Base-by-base conservation (phyloP, 2,113 vertebrate species). In the Cyanoderma ruficeps region DNA sequence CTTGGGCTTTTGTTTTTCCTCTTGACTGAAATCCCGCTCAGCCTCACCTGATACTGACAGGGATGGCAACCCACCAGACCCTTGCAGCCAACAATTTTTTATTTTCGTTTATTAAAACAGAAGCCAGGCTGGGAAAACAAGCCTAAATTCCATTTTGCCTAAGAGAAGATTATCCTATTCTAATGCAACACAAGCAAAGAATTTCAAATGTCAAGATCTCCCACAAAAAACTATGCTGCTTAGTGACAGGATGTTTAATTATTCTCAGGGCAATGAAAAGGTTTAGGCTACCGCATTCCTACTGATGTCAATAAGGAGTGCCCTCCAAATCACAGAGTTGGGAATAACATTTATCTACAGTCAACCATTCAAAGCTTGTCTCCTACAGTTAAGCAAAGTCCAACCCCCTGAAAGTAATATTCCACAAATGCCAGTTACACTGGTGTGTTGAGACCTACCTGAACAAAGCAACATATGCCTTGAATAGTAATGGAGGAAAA, bases 11-110 rank as follows among this genome's bases (percentile, higher is more conserved):
- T 89, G 56, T 87, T 94, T 94, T 88, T 69, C 83, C 90, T 96
- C 91, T 94, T 74, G 89, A 94, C 83, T 94, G 81, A 97, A 97
- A 96, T 92, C 88, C 94, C 86, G 80, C 89, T 96, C 91, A 94
- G 85, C 69, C 91, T 93, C 91, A 96, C 95, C 96, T 96, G 94
- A 95, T 83, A 87, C 53, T 69, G 87, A 93, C 91, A 95, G 72
- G 64, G 72, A 96, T 96, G 91, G 92, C 93, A 96, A 95, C 68
- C 71, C 81, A 94, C 60, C 52, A 93, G 96, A 76, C 67, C 94
- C 64, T 80, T 27, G 42, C 76, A 93, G 87, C 69, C 93, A 96
- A 86, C 65, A 70, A 16, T 65, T 93, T 87, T 80, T 90, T 78
- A 71, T 92, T 94, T 93, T 69, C 44, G 35, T 87, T 59, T 90